Evolutionary conservation across 2,888 invertebrate species (phyloP), one percentile per base, ranked within the genome.

Genomic region (Siphlonurus alternatus): DNA sequence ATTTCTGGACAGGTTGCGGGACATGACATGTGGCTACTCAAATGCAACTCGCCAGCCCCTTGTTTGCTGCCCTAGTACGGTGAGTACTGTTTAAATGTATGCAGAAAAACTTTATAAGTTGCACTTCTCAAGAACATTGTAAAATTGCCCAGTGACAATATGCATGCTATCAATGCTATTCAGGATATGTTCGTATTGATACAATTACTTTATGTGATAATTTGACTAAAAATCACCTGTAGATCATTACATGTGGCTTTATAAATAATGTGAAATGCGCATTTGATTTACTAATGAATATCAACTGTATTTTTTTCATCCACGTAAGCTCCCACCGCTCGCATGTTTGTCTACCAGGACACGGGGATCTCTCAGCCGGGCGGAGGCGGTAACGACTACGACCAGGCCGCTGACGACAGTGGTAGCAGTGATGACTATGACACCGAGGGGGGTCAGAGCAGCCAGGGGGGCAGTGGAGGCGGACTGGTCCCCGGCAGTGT

Each of bases 1-100:
- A n/a, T n/a, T n/a, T 59, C 51, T 24, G n/a, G 25, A 61, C 70
- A 73, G 83, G 7, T 74, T 84, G 2, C 81, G 80, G 63, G 77
- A 80, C 67, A 70, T 85, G 63, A 80, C 81, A 0, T 85, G 85
- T 67, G 84, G 84, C 1, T 81, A 81, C 65, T 56, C 56, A 22
- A 56, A 56, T n/a, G 56, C n/a, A n/a, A 56, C 56, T 5, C 78
- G 76, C 0, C 79, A 80, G 65, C 79, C 80, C 67, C 75, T 80
- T 67, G 80, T 85, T 0, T 85, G 84, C 71, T 85, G 85, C 70
- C 84, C 84, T 3, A 56, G 56, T n/a, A 56, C 7, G 56, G 56
- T 56, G 7, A 56, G 56, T 51, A 51, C n/a, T 51, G n/a, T 15
- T 51, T 51, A n/a, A n/a, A n/a, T n/a, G n/a, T n/a, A n/a, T n/a